Evolutionary conservation across 2,888 invertebrate genomes (phyloP), one percentile per base, ranked within the genome.

Genomic region (Asteroscopus sphinx): DNA sequence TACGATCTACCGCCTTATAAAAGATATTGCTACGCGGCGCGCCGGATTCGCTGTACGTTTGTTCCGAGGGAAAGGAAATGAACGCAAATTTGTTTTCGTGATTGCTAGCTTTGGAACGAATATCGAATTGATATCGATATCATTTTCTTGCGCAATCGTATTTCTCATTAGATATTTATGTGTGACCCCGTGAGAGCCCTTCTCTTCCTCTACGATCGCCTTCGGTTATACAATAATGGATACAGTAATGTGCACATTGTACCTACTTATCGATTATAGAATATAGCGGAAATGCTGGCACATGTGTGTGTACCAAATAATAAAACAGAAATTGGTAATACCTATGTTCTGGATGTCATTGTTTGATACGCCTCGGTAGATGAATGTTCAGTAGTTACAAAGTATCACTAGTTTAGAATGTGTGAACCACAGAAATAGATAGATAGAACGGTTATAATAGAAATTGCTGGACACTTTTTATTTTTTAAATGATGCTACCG

Each of bases 81-180:
- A 91, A 91, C 89, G 87, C 89, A 93, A 93, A 93, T 94, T 93
- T 93, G 93, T 93, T 93, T 92, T 91, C 90, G 87, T 93, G 92
- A 93, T 93, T 93, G 92, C 91, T 80, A 83, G 82, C 87, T 87
- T 89, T 86, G 86, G 81, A 87, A 82, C 86, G 86, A 83, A 86
- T 91, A 92, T 91, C 89, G 91, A 87, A 90, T 89, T 90, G 87
- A 86, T 91, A 91, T 93, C 88, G 89, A 89, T 90, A 89, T 89
- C 81, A 90, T 89, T 91, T 90, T 87, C 86, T 88, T 87, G 85
- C 80, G 86, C 88, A 89, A 91, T 89, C 87, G 84, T 88, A 89
- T 88, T 86, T 88, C 88, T 88, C 85, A 89, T 91, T 91, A 87
- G 82, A 81, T 85, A 83, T 86, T 87, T 87, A 87, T 87, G 84